Evolutionary conservation across 2,113 vertebrate genomes (phyloP), one percentile per base, ranked within the genome.

Genomic region (Chloebia gouldiae): DNA sequence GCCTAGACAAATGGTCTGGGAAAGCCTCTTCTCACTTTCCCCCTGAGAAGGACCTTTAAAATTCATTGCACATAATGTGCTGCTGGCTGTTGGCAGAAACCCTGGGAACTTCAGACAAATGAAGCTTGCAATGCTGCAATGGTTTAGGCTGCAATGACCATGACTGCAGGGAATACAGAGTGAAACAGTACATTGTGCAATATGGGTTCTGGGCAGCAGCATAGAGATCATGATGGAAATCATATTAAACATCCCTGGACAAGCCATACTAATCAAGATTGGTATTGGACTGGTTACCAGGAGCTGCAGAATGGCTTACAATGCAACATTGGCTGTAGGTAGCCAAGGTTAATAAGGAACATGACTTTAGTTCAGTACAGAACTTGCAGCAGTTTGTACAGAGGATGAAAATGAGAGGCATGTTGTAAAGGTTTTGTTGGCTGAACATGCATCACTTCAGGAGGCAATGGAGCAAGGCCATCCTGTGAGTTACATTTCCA

Each of bases 61-160:
- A 94, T 93, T 87, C 70, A 56, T 51, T 77, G 86, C 73, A 92
- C 60, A 6, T 75, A 70, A 49, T 21, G 39, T 85, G 93, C 93
- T 81, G 88, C 83, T 95, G 85, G 72, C 80, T 96, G n/a, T 72
- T 94, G 78, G 88, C 92, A 86, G 66, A 88, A 81, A 70, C 65
- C 35, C 61, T 88, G 72, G 79, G 77, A 86, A 77, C 78, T 65
- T 95, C 65, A 90, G 76, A 83, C 33, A 88, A 92, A 86, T 59
- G 69, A 79, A 86, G 53, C 60, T 91, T 79, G 49, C 25, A 7
- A 30, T 69, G 53, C 81, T 68, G 63, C 63, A 69, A 37, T 61
- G 56, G 40, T 86, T 92, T 81, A 77, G 86, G 69, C 59, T 92
- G 81, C 66, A 63, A 30, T 66, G 88, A 25, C 56, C 51, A 56